phyloP scores from a whole-genome alignment of 2,888 invertebrate species.

The Leptogaster cylindrica region DNA sequence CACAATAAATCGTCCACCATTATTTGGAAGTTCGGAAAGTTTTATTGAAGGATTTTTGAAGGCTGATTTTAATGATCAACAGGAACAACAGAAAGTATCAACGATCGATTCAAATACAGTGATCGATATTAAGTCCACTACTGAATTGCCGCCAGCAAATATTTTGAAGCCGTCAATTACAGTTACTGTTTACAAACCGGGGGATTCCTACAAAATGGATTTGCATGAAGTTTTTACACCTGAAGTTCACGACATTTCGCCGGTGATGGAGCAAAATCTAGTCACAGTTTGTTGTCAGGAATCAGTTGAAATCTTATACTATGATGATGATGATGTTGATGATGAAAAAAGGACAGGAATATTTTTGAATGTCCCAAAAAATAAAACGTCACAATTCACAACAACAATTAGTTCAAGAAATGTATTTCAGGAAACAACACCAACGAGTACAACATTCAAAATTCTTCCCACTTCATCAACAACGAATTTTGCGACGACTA shows the following conservation, averaged over 20 bases:
- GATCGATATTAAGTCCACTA: too few species aligned
- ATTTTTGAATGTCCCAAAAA: background rate
- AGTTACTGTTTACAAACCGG: background rate
- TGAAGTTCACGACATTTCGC: too few species aligned
- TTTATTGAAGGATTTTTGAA: constrained; percentile 27
- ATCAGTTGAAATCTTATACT: constrained; percentile 2
- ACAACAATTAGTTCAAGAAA: background rate
- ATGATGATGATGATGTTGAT: background rate
- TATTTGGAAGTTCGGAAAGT: constrained; percentile 28
- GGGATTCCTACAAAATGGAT: background rate
- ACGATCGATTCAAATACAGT: too few species aligned
- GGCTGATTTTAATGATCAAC: background rate
- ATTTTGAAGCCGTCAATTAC: constrained; percentile 10
- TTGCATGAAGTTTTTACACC: background rate
- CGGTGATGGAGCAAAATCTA: too few species aligned
- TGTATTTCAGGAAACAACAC: background rate
- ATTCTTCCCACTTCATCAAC: background rate
- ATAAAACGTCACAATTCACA: background rate
- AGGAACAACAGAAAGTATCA: too few species aligned
- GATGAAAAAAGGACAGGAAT: background rate
- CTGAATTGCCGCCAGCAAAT: background rate
- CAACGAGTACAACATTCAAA: too few species aligned
- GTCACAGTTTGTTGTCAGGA: too few species aligned
- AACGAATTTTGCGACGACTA: background rate
- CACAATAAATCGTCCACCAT: constrained; percentile 28